These are phyloP conservation scores for Potamarius usumacintae DNA, from an alignment of 2,113 vertebrate genomes.

Conservation along the genomic window DNA sequence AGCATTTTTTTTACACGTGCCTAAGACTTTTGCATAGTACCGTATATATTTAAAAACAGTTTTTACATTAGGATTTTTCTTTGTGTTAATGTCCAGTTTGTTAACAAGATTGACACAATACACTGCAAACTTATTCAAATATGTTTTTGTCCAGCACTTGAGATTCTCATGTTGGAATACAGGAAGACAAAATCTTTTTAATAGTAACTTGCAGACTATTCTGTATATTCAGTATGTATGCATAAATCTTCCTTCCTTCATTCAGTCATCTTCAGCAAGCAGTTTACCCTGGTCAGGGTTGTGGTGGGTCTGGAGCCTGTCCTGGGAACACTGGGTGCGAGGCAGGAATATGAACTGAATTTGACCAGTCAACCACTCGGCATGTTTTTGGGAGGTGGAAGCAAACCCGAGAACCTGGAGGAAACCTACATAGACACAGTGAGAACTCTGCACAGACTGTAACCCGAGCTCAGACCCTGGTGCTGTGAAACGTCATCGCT, in stretches of 20 bases:
- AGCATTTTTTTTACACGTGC: too few species aligned
- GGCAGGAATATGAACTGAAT: neutral
- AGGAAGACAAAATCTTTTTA: neutral
- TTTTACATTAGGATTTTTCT: too few species aligned
- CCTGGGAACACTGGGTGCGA: neutral
- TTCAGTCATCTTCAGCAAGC: neutral
- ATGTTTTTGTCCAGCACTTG: neutral
- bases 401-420: neutral
- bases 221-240: neutral
- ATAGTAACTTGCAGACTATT: neutral
- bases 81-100: too few species aligned
- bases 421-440: neutral
- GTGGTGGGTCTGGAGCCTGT: neutral
- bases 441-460: neutral
- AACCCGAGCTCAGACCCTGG: neutral
- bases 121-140: neutral
- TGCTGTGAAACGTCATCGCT: neutral
- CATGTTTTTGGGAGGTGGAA: neutral
- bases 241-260: neutral
- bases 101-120: neutral
- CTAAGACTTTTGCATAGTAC: too few species aligned
- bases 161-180: neutral
- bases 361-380: neutral
- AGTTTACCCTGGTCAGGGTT: neutral
- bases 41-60: too few species aligned